Conservation (phyloP, 2,888 invertebrate species). For the Frankliniella intonsa region DNA sequence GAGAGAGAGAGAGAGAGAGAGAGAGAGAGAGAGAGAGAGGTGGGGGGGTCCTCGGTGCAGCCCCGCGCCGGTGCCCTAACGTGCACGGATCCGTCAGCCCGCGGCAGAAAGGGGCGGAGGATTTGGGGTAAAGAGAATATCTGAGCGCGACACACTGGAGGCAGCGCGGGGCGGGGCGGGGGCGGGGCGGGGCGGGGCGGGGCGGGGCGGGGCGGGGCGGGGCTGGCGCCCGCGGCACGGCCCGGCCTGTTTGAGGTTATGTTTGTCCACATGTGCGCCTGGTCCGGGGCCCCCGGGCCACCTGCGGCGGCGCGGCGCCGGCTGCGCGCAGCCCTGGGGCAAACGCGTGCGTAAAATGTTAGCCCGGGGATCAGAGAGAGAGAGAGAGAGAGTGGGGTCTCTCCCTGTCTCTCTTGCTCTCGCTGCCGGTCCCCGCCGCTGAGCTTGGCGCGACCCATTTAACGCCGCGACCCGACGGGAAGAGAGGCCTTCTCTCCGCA, state of each 20-base stretch:
- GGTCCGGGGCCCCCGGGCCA: not conserved
- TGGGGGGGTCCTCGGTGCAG: not conserved
- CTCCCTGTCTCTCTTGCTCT: not conserved
- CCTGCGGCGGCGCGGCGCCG: not conserved
- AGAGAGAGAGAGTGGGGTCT: no score
- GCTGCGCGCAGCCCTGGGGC: no score
- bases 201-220: not conserved
- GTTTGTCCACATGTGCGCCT: no score
- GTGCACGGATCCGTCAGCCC: no score
- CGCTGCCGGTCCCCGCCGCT: not conserved
- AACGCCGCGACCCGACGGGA: not conserved
- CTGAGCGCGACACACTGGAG: no score
- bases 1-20: conserved; percentile 2
- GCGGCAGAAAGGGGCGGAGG: no score
- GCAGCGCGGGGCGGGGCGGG: not conserved
- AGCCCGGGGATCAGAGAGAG: no score
- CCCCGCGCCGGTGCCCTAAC: not conserved
- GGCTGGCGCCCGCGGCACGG: not conserved
- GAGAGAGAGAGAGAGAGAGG: not conserved
- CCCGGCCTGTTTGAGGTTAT: no score
- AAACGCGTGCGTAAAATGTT: no score
- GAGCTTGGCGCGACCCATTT: not conserved
- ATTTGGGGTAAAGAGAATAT: no score
- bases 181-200: not conserved
- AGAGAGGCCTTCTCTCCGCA: not conserved